A percentile compares a stretch with the other conserved stretches of the same genome.
Evolutionary conservation across 2,797 vertebrate genomes (phyloP).

Genomic region (Urosaurus nigricauda): DNA sequence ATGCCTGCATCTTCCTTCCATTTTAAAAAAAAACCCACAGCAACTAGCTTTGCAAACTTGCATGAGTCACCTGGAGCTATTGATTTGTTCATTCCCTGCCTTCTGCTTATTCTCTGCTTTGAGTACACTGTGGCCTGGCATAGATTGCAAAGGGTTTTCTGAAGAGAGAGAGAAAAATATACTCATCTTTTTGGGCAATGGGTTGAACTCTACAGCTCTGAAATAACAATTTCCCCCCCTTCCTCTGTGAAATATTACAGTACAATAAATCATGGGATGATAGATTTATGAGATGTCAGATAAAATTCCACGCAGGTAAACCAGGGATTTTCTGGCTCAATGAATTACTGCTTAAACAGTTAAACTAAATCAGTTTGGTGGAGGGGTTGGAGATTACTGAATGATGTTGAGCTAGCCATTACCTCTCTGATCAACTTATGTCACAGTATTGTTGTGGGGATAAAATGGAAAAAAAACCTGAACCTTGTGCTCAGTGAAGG

Average conservation of each 20-base stretch:
- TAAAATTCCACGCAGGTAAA: neutral
- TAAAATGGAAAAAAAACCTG: neutral
- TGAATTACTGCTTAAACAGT: neutral
- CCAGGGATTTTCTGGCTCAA: neutral
- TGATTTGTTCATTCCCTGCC: neutral
- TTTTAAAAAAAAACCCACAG: neutral
- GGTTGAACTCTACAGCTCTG: neutral
- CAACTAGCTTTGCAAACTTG: neutral
- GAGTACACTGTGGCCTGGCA: neutral
- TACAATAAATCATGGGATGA: neutral
- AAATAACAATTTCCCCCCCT: neutral
- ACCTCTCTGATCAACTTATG: neutral
- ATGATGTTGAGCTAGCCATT: neutral
- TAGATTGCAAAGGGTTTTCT: neutral
- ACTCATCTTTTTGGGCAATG: neutral
- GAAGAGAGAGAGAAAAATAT: neutral
- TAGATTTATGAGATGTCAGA: neutral
- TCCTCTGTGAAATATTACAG: neutral
- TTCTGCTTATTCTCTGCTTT: neutral
- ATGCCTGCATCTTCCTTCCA: no score
- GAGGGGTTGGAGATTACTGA: neutral
- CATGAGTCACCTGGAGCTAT: neutral
- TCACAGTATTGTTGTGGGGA: neutral
- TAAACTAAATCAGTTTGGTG: neutral
- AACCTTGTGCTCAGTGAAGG: neutral